Conservation (phyloP, 2,888 invertebrate genomes). For the Philereme transversata region DNA sequence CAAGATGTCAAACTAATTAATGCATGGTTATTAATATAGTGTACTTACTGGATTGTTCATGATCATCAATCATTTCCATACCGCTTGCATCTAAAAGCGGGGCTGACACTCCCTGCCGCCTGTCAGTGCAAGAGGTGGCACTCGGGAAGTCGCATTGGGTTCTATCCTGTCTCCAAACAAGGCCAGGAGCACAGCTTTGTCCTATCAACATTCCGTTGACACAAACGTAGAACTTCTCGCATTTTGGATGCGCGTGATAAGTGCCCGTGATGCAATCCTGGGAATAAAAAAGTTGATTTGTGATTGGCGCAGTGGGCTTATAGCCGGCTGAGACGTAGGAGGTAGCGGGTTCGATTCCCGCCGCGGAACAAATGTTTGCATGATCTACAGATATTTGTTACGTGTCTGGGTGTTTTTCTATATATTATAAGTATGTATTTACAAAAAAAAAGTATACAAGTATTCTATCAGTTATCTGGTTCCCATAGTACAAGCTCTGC, state of each 20-base stretch:
- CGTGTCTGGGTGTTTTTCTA: too few species aligned
- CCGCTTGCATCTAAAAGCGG: conserved; percentile 53
- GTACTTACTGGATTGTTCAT: conserved; percentile 45
- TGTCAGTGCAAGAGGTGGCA: conserved; percentile 84
- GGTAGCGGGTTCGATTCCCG: too few species aligned
- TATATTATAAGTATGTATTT: too few species aligned
- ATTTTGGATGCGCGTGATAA: conserved; percentile 89
- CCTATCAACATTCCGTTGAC: conserved; percentile 88
- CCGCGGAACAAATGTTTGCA: too few species aligned
- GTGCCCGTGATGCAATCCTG: conserved; percentile 87
- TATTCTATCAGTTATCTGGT: too few species aligned
- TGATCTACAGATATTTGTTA: too few species aligned
- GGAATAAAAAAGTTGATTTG: not conserved
- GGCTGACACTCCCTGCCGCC: conserved; percentile 56
- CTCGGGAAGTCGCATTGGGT: conserved; percentile 91
- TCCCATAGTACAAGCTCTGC: too few species aligned
- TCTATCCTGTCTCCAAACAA: conserved; percentile 87
- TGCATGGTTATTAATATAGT: not conserved
- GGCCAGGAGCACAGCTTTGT: conserved; percentile 89
- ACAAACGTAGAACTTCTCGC: conserved; percentile 90
- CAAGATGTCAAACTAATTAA: not conserved
- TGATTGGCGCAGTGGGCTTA: too few species aligned
- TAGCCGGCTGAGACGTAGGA: too few species aligned
- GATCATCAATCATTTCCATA: conserved; percentile 49
- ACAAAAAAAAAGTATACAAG: too few species aligned